phyloP scores from a whole-genome alignment of 35 echinoderm and acorn worm genomes.

The Ptychodera flava region DNA sequence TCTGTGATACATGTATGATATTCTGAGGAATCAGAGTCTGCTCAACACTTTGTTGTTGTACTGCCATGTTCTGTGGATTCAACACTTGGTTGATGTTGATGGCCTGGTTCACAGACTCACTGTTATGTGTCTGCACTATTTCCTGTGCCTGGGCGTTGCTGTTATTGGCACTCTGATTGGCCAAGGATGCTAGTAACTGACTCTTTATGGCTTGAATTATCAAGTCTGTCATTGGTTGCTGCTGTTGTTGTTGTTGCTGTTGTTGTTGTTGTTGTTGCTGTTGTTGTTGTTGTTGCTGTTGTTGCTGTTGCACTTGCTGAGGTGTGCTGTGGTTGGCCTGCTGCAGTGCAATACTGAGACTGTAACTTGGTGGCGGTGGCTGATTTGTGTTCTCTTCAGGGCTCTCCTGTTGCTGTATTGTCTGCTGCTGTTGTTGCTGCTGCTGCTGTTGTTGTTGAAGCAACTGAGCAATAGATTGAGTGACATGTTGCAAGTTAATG shows the following conservation, averaged over 20 bases:
- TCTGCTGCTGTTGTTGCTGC: slow-evolving; percentile 42
- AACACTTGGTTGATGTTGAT: background rate
- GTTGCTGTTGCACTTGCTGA: slow-evolving; percentile 18
- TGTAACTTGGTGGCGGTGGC: slow-evolving; percentile 89
- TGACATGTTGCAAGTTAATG: background rate
- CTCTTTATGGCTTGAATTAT: background rate
- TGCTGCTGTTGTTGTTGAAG: slow-evolving; percentile 33
- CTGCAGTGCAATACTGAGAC: slow-evolving; percentile 58
- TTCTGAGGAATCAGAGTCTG: background rate
- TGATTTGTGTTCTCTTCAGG: slow-evolving; percentile 8
- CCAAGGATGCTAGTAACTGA: background rate
- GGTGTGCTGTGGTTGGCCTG: background rate
- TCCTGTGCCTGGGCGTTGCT: background rate
- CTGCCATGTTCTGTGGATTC: background rate
- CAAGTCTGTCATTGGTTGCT: background rate
- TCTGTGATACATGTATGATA: background rate
- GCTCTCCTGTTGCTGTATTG: slow-evolving; percentile 15
- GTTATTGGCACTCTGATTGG: background rate
- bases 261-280: background rate
- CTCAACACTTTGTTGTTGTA: background rate
- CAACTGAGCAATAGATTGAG: background rate
- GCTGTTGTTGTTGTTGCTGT: background rate
- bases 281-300: slow-evolving; percentile 10
- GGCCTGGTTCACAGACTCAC: background rate
- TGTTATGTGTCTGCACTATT: background rate